These are phyloP conservation scores for Philypnodon macrostomus DNA, from an alignment of 2,797 vertebrate genomes.

Conservation along the genomic window DNA sequence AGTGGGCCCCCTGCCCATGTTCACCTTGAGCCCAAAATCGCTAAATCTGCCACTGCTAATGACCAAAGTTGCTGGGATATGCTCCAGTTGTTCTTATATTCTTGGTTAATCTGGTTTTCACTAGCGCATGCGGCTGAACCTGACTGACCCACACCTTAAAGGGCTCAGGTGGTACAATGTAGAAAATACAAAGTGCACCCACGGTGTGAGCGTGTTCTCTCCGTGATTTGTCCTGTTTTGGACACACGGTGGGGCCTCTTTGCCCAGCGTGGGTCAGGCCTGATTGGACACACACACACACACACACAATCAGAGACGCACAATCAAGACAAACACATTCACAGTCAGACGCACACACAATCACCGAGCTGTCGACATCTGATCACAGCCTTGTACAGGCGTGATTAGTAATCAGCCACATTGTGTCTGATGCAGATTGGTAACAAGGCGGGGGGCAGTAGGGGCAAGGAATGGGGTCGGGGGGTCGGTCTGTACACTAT, in stretches of 20 bases:
- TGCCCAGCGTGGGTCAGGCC: not conserved
- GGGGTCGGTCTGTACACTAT: not conserved
- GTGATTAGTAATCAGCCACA: conserved; percentile 81
- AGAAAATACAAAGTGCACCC: conserved; percentile 47
- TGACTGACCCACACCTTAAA: conserved; percentile 73
- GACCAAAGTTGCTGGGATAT: too few relatives aligned
- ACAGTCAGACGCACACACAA: conserved; percentile 4
- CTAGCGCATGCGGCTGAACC: conserved; percentile 54
- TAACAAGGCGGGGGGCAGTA: not conserved
- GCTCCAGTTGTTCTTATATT: too few relatives aligned
- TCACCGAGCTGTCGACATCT: conserved; percentile 28
- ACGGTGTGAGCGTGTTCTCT: not conserved
- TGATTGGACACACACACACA: conserved; percentile 13
- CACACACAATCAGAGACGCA: not conserved
- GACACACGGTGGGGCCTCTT: not conserved
- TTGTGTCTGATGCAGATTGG: conserved; percentile 67
- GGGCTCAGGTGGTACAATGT: conserved; percentile 61
- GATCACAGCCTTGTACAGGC: conserved; percentile 56
- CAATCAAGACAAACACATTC: too few relatives aligned
- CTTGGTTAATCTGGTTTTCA: too few relatives aligned
- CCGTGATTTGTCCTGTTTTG: not conserved
- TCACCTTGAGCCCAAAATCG: too few relatives aligned
- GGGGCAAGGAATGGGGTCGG: too few relatives aligned
- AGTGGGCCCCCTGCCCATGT: too few relatives aligned
- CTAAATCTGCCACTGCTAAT: too few relatives aligned